phyloP scores from a whole-genome alignment of 2,888 invertebrate species.

The Spisula solida region DNA sequence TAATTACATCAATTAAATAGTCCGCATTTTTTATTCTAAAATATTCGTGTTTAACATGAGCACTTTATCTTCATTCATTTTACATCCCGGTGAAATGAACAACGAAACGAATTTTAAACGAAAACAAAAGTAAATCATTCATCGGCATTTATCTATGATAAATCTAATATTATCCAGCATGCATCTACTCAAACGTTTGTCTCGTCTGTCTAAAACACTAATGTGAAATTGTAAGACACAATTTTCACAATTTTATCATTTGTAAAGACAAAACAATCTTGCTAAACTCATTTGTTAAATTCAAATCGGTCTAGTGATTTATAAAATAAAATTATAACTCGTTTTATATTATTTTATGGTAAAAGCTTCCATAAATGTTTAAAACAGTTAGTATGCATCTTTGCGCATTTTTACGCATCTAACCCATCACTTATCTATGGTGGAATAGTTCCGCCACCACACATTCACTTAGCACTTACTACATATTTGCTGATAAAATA shows the following conservation, averaged over 20 bases:
- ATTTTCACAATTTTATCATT: neutral
- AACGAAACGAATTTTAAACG: neutral
- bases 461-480: no score
- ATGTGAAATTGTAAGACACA: neutral
- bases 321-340: no score
- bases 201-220: neutral
- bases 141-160: slow-evolving; percentile 17
- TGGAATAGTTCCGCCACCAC: no score
- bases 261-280: neutral
- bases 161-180: neutral
- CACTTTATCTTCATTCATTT: slow-evolving; percentile 11
- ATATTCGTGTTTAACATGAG: neutral
- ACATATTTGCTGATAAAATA: no score
- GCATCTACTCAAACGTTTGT: neutral
- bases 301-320: no score
- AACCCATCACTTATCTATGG: no score
- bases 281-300: neutral
- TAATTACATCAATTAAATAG: neutral
- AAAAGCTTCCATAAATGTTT: no score
- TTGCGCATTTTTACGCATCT: no score
- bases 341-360: no score
- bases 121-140: slow-evolving; percentile 6
- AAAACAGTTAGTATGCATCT: no score
- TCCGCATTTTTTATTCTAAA: neutral
- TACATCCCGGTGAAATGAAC: neutral